Base-by-base conservation (phyloP, 2,113 vertebrate species). In the Eonycteris spelaea region DNA sequence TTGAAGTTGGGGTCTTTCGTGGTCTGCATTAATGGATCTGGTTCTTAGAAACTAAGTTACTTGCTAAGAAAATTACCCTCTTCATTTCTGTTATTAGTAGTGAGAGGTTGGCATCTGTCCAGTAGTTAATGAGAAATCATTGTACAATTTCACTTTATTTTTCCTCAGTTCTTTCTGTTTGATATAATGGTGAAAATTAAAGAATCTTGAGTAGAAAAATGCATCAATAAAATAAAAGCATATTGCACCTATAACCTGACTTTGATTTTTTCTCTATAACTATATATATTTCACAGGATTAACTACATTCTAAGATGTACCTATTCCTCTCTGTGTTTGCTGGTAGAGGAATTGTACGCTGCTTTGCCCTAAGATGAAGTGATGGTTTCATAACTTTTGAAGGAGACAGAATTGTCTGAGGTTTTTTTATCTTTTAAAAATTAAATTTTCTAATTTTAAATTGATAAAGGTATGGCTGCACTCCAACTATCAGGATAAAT, bases 181-280 rank as follows among this genome's bases (percentile, higher is more conserved):
- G 48, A 95, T 97, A 95, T 93, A 97, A 96, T 79, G 88, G 78
- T 82, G 95, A 59, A 97, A 97, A 97, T 86, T 51, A 87, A 80
- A 96, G 53, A 97, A 95, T 77, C 93, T 97, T 96, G 95, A 98
- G 84, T 93, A 45, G 90, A 96, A 95, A 96, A 97, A 95, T 16
- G 83, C 95, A 97, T 93, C 92, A 94, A 8, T 98, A 95, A 94
- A 97, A 96, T 95, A 95, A 96, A 96, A 96, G 51, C 65, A 26
- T 78, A 92, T 95, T 71, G 97, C 88, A 40, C 65, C 93, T 97
- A 91, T 91, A 83, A 78, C 95, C 77, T 96, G 90, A 95, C 97
- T 98, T 98, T 97, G 94, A 95, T 96, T 97, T 86, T 91, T 90
- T 14, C 28, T 59, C 95, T 78, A 2, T 92, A 63, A 95, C 83